Conservation (phyloP, 1,140 invertebrate genomes). For the Papilio machaon region DNA sequence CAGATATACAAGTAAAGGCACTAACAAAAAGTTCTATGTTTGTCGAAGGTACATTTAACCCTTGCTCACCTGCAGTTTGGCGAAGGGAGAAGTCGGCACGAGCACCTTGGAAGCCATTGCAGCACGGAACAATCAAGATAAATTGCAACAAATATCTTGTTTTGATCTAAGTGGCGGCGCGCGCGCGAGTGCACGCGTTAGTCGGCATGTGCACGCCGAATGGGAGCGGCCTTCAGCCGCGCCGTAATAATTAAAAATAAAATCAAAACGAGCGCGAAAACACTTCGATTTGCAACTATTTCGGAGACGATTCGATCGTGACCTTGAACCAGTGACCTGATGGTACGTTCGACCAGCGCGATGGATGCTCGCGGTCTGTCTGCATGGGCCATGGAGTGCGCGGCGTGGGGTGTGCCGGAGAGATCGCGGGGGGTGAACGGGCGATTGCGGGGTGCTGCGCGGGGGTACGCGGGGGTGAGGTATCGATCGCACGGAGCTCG, state of each 20-base stretch:
- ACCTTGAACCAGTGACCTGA: slow-evolving; percentile 68
- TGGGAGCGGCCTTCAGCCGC: slow-evolving; percentile 65
- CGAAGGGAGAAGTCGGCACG: slow-evolving; percentile 70
- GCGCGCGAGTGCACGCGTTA: slow-evolving; percentile 56
- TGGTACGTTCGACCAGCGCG: slow-evolving; percentile 56
- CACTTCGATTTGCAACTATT: slow-evolving; percentile 36
- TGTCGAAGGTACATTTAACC: not conserved
- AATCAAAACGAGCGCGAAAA: slow-evolving; percentile 47
- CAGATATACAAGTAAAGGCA: not conserved
- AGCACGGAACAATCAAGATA: slow-evolving; percentile 39
- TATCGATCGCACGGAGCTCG: slow-evolving; percentile 73
- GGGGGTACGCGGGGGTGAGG: slow-evolving; percentile 57
- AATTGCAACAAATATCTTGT: slow-evolving; percentile 51
- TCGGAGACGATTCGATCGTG: slow-evolving; percentile 49
- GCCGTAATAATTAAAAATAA: slow-evolving; percentile 77
- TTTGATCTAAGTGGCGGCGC: slow-evolving; percentile 60
- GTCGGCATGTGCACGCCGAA: slow-evolving; percentile 64
- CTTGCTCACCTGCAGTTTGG: slow-evolving; percentile 69
- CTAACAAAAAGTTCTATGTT: not conserved
- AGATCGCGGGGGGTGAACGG: slow-evolving; percentile 49
- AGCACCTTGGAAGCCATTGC: slow-evolving; percentile 77
- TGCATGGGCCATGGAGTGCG: slow-evolving; percentile 47
- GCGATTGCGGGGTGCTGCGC: slow-evolving; percentile 43
- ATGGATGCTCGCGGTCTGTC: slow-evolving; percentile 40
- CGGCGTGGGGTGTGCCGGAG: slow-evolving; percentile 49